Base-by-base conservation (phyloP, 2,888 invertebrate genomes). In the Diplazon laetatorius region DNA sequence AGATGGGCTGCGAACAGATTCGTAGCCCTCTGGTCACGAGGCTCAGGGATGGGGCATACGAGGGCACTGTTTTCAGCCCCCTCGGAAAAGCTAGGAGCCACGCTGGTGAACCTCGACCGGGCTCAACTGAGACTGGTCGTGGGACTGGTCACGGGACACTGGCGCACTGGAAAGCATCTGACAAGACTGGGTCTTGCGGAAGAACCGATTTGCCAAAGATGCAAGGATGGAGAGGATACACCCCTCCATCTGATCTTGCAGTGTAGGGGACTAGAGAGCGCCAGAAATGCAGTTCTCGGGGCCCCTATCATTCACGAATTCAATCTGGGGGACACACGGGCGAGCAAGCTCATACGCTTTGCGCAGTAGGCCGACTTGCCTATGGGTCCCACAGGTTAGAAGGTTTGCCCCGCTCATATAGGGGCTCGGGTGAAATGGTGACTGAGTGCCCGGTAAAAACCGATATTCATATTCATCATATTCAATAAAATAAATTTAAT, bases 91-190 rank as follows among this genome's bases (percentile, higher is more conserved):
- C 46, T 70, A 20, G 62, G 62, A 8, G 52, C 30, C 10, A 14
- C 9, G 12, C 63, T 76, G n/a, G 8, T n/a, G 6, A 16, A 25
- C 18, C 63, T 76, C 8, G 48, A 37, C 25, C 25, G 63, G 6
- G 0, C 44, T 6, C 35, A 30, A 25, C 46, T 76, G 14, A 70
- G 57, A 16, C 5, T 18, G 12, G 14, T 46, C n/a, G 52, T 63
- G 3, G 50, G 59, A 0, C 66, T 76, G 10, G 42, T 66, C 18
- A 72, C 55, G n/a, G 72, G 68, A 9, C 57, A 57, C 57, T 57
- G 57, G 57, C 57, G 16, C 35, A 37, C 57, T 9, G 57, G 35
- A 1, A 62, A 25, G 55, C 44, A 62, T 16, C 52, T 25, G 5
- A 37, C 10, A 30, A 42, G 62, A 5, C 0, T 62, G 25, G 52